phyloP scores from a whole-genome alignment of 2,113 vertebrate genomes.

The Trichomycterus rosablanca region DNA sequence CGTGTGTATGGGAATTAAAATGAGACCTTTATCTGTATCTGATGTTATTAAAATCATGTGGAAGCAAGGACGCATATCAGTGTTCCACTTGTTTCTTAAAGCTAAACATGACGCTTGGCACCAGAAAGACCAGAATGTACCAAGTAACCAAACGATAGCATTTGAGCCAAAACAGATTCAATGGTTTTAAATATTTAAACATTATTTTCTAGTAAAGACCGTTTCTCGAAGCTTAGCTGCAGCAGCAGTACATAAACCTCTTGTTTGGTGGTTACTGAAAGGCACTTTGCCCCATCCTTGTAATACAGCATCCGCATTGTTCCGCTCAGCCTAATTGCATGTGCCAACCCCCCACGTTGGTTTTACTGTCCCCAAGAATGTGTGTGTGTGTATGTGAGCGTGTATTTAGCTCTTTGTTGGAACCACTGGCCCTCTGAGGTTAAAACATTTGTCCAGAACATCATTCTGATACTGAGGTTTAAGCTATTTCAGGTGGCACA shows the following conservation, averaged over 20 bases:
- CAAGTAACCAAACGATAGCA: too few relatives aligned
- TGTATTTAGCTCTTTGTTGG: background rate
- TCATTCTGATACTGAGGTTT: background rate
- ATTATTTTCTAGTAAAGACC: background rate
- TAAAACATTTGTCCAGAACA: background rate
- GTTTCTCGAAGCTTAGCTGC: background rate
- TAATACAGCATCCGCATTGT: constrained; percentile 9
- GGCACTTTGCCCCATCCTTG: background rate
- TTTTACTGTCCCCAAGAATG: background rate
- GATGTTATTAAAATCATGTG: too few relatives aligned
- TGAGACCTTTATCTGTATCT: too few relatives aligned
- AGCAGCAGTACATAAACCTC: constrained; percentile 9
- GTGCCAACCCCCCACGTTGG: background rate
- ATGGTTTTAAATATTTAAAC: constrained; percentile 1
- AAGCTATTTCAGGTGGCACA: too few relatives aligned
- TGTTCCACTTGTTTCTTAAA: too few relatives aligned
- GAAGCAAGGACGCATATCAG: too few relatives aligned
- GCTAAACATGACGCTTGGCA: too few relatives aligned
- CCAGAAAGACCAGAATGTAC: too few relatives aligned
- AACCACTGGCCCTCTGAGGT: too few relatives aligned
- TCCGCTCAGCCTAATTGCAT: constrained; percentile 1
- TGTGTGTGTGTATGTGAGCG: background rate
- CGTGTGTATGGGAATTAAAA: too few relatives aligned
- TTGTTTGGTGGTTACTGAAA: background rate
- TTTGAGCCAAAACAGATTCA: too few relatives aligned